A percentile compares a stretch with the other conserved stretches of the same genome.
phyloP scores from a whole-genome alignment of 2,113 vertebrate genomes.

The Rissa tridactyla region DNA sequence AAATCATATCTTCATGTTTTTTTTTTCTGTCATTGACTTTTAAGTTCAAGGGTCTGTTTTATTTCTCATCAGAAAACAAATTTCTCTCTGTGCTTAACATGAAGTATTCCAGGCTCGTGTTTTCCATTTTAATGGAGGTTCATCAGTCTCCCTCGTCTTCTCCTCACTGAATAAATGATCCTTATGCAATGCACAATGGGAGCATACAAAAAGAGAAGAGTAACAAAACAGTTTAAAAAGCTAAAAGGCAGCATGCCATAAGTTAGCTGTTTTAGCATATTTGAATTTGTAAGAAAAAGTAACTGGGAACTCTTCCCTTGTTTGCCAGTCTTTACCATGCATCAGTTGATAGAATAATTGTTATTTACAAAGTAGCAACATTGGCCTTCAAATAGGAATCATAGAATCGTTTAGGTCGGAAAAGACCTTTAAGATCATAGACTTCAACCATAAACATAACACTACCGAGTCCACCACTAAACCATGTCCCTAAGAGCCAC shows the following conservation, averaged over 20 bases:
- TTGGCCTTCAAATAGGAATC: not conserved
- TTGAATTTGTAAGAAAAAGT: not conserved
- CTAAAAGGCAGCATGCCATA: not conserved
- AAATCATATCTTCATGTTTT: not conserved
- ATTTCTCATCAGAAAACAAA: conserved; percentile 53
- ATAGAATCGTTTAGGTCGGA: not conserved
- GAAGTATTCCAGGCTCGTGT: not conserved
- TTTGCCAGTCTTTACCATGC: not conserved
- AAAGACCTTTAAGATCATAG: not conserved
- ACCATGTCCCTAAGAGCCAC: not conserved
- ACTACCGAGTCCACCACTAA: not conserved
- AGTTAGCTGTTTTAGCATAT: not conserved
- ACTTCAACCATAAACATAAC: not conserved
- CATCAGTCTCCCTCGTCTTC: not conserved
- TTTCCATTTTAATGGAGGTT: conserved; percentile 42
- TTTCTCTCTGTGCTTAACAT: not conserved
- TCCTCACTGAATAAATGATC: not conserved
- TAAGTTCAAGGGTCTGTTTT: conserved; percentile 59
- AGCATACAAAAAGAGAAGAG: not conserved
- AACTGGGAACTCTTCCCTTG: not conserved
- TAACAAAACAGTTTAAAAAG: not conserved
- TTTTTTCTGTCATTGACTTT: conserved; percentile 31
- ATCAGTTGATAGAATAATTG: not conserved
- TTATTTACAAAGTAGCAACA: not conserved
- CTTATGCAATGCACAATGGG: not conserved